phyloP scores from a whole-genome alignment of 2,888 invertebrate species.

The Lithophane leautieri region DNA sequence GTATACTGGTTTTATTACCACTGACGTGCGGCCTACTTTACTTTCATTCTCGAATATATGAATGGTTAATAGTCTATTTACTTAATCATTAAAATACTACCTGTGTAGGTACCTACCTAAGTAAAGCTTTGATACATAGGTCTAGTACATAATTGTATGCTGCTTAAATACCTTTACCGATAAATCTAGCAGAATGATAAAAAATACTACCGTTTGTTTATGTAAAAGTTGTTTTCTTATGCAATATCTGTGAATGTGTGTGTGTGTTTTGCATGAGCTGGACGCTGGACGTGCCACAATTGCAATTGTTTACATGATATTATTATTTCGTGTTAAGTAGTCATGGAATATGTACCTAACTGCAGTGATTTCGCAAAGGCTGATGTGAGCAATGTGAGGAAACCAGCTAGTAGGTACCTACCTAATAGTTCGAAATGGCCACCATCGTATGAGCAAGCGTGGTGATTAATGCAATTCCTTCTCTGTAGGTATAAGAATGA shows the following conservation, averaged over 20 bases:
- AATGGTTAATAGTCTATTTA: background rate
- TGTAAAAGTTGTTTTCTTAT: slow-evolving; percentile 23
- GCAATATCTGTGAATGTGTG: slow-evolving; percentile 1
- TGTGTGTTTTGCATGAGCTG: slow-evolving; percentile 10
- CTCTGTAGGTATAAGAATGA: background rate
- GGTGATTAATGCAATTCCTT: background rate
- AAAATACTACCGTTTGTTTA: slow-evolving; percentile 8
- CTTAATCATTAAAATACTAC: background rate
- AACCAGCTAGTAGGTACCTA: background rate
- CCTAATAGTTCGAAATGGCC: background rate
- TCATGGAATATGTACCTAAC: background rate
- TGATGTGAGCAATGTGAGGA: background rate
- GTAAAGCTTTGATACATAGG: no score
- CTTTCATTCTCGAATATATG: slow-evolving; percentile 1
- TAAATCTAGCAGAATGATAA: background rate
- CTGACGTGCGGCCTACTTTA: background rate
- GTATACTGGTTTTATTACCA: background rate
- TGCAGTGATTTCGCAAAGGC: slow-evolving; percentile 8
- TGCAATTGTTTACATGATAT: slow-evolving; percentile 41
- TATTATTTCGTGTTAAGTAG: slow-evolving; percentile 2
- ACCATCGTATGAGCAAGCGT: background rate
- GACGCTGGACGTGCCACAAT: slow-evolving; percentile 20
- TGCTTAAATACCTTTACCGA: background rate
- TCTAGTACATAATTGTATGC: background rate
- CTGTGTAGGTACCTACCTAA: background rate